These are phyloP conservation scores for Mimas tiliae DNA, from an alignment of 2,888 invertebrate genomes.

Conservation along the genomic window DNA sequence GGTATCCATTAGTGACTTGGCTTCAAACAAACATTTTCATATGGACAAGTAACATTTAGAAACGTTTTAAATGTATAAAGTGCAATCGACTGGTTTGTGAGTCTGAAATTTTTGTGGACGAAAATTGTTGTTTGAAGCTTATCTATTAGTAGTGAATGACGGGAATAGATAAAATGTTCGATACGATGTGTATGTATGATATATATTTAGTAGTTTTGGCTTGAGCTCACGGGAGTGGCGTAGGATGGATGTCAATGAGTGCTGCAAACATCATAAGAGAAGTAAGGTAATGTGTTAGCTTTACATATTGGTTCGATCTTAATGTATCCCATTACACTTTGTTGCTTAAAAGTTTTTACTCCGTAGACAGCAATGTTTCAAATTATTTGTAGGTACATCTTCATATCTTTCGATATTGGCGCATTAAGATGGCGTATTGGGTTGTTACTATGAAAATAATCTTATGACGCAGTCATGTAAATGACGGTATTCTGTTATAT, in stretches of 20 bases:
- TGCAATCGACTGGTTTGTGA: constrained; percentile 59
- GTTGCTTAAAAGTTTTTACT: neutral
- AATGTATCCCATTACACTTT: neutral
- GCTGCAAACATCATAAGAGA: constrained; percentile 12
- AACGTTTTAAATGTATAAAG: constrained; percentile 3
- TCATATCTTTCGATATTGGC: neutral
- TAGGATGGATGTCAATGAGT: constrained; percentile 16
- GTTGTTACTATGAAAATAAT: too few species aligned
- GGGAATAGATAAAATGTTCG: constrained; percentile 25
- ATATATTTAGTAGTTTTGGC: constrained; percentile 11
- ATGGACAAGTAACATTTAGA: constrained; percentile 14
- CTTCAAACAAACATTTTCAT: constrained; percentile 71
- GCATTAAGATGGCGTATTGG: too few species aligned
- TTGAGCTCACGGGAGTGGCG: constrained; percentile 17
- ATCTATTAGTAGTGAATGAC: constrained; percentile 24
- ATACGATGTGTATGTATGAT: constrained; percentile 24
- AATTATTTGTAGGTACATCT: neutral
- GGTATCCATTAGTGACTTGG: constrained; percentile 45
- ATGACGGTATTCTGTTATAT: too few species aligned
- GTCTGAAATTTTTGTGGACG: constrained; percentile 70
- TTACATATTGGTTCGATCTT: constrained; percentile 1
- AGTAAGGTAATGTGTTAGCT: constrained; percentile 8
- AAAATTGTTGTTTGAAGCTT: constrained; percentile 74
- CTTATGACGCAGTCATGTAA: too few species aligned
- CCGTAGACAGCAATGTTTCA: neutral